Conservation (phyloP, 2,888 invertebrate species). For the Orthonevra nobilis region DNA sequence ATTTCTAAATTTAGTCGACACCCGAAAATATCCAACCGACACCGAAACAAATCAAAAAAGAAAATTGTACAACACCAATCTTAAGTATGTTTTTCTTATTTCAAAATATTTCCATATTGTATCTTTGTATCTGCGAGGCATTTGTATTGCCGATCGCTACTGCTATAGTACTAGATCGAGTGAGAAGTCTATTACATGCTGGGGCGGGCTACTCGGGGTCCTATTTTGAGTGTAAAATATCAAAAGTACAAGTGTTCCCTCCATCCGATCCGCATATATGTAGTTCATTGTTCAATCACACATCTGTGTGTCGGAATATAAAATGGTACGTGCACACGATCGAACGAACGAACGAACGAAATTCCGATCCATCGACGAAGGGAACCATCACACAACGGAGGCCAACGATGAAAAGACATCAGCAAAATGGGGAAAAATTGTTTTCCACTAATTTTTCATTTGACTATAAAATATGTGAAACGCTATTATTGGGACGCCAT, state of each 20-base stretch:
- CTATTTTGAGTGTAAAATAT: slow-evolving; percentile 48
- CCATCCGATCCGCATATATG: slow-evolving; percentile 10
- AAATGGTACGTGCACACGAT: slow-evolving; percentile 14
- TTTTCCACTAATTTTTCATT: slow-evolving; percentile 68
- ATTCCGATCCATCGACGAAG: slow-evolving; percentile 48
- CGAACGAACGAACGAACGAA: slow-evolving; percentile 38
- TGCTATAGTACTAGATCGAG: background rate
- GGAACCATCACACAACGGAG: slow-evolving; percentile 22
- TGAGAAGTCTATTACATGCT: no score
- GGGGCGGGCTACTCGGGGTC: slow-evolving; percentile 31
- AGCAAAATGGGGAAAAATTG: slow-evolving; percentile 64
- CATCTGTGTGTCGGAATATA: slow-evolving; percentile 28
- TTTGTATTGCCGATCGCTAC: background rate
- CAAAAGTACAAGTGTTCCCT: slow-evolving; percentile 63
- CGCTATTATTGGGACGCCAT: slow-evolving; percentile 70
- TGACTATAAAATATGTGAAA: slow-evolving; percentile 70
- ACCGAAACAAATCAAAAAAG: slow-evolving; percentile 53
- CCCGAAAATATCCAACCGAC: slow-evolving; percentile 60
- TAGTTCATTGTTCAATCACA: slow-evolving; percentile 66
- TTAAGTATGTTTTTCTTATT: slow-evolving; percentile 60
- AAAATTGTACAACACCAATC: slow-evolving; percentile 57
- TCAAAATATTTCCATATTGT: slow-evolving; percentile 67
- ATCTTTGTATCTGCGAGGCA: slow-evolving; percentile 48
- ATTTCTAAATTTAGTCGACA: slow-evolving; percentile 52
- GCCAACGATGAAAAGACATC: slow-evolving; percentile 48